Evolutionary conservation across 2,113 vertebrate species (phyloP), one percentile per base, ranked within the genome.

Genomic region (Mormyrus lacerda): DNA sequence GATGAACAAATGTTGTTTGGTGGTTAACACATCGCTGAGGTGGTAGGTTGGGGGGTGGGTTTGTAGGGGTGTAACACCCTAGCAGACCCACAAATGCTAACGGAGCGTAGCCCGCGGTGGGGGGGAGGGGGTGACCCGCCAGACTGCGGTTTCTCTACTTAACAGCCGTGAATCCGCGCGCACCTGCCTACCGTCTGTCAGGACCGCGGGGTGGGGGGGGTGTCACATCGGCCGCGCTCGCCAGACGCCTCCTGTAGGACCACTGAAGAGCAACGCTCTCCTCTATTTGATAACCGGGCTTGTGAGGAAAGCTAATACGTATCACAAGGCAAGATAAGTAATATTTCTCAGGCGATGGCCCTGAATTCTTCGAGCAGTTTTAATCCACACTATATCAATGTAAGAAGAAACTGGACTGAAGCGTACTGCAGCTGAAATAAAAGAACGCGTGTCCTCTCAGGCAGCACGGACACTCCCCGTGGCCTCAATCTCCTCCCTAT

Each of bases 1-100:
- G 27, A 88, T 21, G 47, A 69, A 51, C 65, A 88, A 88, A 76
- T 76, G 65, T 35, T 88, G 44, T 76, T 51, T 88, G 42, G 61
- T 50, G 87, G 17, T 50, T 65, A 88, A 88, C 87, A 50, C 65
- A 7, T 39, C n/a, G n/a, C n/a, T 35, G 45, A 53, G 69, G 45
- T 82, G 35, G 88, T 89, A 89, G 39, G 45, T 39, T 69, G 4
- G 8, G 48, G 44, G 35, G 87, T 11, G 58, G 21, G 21, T 48
- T 48, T 42, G 82, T 85, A 45, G 45, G 13, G 45, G 27, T 11
- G 13, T 17, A 3, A 73, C 21, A 88, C 42, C 17, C 61, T 73
- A 17, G 58, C 19, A 48, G 69, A 47, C 47, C 35, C 79, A 11
- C 15, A 48, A 47, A 73, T 83, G 73, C 19, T 50, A 51, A 61